These are phyloP conservation scores for Mesocentrotus franciscanus DNA, from an alignment of 53 echinoderm and acorn worm species.

Conservation along the genomic window DNA sequence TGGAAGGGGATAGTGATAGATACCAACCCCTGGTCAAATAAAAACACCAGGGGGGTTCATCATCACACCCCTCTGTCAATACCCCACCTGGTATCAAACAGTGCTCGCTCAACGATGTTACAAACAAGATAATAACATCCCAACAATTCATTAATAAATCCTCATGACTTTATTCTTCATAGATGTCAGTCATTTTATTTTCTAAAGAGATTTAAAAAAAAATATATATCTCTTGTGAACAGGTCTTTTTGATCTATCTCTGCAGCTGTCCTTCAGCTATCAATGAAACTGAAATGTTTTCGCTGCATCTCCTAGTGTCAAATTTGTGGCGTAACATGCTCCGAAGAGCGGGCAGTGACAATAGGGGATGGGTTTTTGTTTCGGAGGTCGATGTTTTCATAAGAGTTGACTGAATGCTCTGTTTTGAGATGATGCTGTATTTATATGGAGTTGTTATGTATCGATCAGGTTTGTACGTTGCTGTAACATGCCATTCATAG, in stretches of 20 bases:
- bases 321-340: background rate
- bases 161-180: background rate
- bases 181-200: background rate
- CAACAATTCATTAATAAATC: background rate
- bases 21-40: background rate
- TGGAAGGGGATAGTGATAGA: background rate
- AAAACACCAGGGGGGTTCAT: background rate
- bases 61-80: background rate
- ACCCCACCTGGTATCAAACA: background rate
- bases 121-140: background rate
- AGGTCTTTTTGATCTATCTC: background rate
- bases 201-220: too few species aligned
- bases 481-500: background rate
- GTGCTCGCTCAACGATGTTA: background rate
- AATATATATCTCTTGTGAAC: too few species aligned
- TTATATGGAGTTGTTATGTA: background rate
- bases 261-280: background rate
- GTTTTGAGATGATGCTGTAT: background rate
- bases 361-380: conserved; percentile 19
- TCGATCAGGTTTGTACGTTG: background rate
- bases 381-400: background rate
- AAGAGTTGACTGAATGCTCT: background rate
- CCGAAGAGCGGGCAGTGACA: background rate
- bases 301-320: background rate
- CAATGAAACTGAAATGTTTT: background rate